Conservation (phyloP, 2,888 invertebrate genomes). For the Octonoba sinensis region DNA sequence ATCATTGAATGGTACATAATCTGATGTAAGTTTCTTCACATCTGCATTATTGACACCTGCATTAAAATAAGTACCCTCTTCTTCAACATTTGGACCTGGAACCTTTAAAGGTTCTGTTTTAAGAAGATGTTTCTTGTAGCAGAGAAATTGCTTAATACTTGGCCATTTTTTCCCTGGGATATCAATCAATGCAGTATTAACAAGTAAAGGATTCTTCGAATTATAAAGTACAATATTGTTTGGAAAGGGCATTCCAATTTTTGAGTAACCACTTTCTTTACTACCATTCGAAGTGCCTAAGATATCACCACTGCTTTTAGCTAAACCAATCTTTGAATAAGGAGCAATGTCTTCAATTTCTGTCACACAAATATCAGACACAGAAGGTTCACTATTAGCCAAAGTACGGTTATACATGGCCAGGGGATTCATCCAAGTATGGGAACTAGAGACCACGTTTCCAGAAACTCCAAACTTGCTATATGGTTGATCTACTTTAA, state of each 20-base stretch:
- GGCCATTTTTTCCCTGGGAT: neutral
- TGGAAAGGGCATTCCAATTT: slow-evolving; percentile 34
- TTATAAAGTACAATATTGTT: neutral
- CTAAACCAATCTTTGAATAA: slow-evolving; percentile 60
- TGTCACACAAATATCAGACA: slow-evolving; percentile 29
- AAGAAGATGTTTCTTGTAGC: neutral
- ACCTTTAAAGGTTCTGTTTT: neutral
- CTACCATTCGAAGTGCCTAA: slow-evolving; percentile 14
- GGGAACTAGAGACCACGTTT: slow-evolving; percentile 6
- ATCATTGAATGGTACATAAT: slow-evolving; percentile 45
- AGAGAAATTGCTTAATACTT: neutral
- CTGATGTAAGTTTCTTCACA: slow-evolving; percentile 12
- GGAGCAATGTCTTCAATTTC: slow-evolving; percentile 12
- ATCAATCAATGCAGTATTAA: neutral
- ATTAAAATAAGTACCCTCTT: slow-evolving; percentile 13
- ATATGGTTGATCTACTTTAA: slow-evolving; percentile 52
- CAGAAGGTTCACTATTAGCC: slow-evolving; percentile 63
- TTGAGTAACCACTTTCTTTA: slow-evolving; percentile 48
- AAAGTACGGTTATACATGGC: slow-evolving; percentile 55
- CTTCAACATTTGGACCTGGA: neutral
- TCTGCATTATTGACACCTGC: neutral
- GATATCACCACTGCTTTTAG: slow-evolving; percentile 59
- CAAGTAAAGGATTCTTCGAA: neutral
- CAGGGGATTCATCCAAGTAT: slow-evolving; percentile 37
- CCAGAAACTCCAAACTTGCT: slow-evolving; percentile 59